Evolutionary conservation across 2,113 vertebrate genomes (phyloP).

Genomic region (Pipra filicauda): DNA sequence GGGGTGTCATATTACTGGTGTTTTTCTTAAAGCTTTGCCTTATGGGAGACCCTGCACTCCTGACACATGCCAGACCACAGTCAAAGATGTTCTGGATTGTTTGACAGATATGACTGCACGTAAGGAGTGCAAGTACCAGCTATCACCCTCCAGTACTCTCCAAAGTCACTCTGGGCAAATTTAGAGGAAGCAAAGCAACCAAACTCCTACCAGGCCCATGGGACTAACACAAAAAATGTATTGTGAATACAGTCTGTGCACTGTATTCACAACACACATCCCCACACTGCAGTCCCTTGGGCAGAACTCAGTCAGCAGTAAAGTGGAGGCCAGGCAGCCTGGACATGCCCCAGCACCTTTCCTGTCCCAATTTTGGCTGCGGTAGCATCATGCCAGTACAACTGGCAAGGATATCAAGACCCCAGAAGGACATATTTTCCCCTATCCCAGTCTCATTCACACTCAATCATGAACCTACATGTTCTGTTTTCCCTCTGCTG

Average conservation of each 20-base stretch:
- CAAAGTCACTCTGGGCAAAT: not conserved
- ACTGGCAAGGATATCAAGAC: not conserved
- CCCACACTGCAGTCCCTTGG: rapidly evolving
- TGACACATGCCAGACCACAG: not conserved
- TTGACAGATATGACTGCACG: not conserved
- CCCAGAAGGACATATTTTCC: not conserved
- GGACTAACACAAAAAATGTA: not conserved
- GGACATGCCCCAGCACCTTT: not conserved
- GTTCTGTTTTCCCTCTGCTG: not conserved
- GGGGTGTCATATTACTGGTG: not conserved
- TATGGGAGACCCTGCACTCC: not conserved
- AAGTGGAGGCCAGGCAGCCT: not conserved
- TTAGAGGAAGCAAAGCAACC: not conserved
- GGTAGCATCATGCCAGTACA: rapidly evolving
- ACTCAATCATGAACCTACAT: rapidly evolving
- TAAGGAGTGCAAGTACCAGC: not conserved
- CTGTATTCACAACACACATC: not conserved
- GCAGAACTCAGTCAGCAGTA: not conserved
- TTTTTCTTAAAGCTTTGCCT: not conserved
- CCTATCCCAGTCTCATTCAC: not conserved
- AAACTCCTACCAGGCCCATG: not conserved
- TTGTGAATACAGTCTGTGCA: too few species aligned
- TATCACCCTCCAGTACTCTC: not conserved
- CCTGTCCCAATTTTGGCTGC: rapidly evolving
- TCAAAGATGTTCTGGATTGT: not conserved